Evolutionary conservation across 2,113 vertebrate species (phyloP).

Genomic region (Podocnemis expansa): DNA sequence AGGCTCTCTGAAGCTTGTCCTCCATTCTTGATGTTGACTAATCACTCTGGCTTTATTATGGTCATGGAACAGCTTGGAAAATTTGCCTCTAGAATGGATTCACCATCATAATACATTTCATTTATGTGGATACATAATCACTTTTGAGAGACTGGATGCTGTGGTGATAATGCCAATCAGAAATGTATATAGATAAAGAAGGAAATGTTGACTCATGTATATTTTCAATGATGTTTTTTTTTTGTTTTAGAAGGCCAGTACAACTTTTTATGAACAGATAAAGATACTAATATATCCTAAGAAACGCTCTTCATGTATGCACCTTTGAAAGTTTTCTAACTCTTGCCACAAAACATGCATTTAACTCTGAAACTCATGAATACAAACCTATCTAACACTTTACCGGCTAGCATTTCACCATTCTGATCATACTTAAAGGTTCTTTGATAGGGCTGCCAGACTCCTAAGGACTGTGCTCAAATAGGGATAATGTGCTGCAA

Average conservation of each 20-base stretch:
- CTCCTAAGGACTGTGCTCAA: not conserved
- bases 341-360: not conserved
- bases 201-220: not conserved
- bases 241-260: not conserved
- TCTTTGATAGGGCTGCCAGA: not conserved
- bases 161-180: not conserved
- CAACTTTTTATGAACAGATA: constrained; percentile 2
- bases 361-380: constrained; percentile 10
- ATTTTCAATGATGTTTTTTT: constrained; percentile 38
- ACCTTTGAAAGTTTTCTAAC: constrained; percentile 8
- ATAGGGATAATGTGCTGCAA: not conserved
- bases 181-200: not conserved
- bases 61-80: constrained; percentile 35
- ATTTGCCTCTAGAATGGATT: constrained; percentile 39
- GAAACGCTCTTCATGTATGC: constrained; percentile 7
- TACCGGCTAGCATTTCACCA: not conserved
- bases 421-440: not conserved
- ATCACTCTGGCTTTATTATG: not conserved
- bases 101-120: constrained; percentile 52
- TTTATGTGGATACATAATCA: constrained; percentile 12
- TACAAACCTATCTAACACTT: not conserved
- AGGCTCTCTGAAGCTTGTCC: constrained; percentile 40
- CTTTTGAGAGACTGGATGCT: not conserved
- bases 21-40: constrained; percentile 41
- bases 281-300: not conserved